These are phyloP conservation scores for Silurus asotus DNA, from an alignment of 2,113 vertebrate genomes.

Conservation along the genomic window DNA sequence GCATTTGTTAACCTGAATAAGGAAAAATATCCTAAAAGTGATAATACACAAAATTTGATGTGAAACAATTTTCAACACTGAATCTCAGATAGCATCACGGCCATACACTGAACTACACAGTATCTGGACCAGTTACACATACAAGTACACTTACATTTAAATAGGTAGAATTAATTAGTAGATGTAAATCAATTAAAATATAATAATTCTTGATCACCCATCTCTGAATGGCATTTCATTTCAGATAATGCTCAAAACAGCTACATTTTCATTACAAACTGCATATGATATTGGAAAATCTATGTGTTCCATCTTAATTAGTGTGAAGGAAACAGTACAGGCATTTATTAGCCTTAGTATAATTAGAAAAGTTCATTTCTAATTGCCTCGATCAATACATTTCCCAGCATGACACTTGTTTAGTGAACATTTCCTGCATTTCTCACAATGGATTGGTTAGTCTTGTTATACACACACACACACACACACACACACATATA, in stretches of 20 bases:
- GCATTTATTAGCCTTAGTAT: not conserved
- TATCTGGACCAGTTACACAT: not conserved
- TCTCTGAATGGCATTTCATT: not conserved
- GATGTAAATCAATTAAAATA: not conserved
- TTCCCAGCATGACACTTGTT: too few species aligned
- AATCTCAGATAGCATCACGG: not conserved
- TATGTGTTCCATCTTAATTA: not conserved
- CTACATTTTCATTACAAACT: not conserved
- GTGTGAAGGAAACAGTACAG: not conserved
- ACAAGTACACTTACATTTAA: not conserved
- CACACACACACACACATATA: not conserved
- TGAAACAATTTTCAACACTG: not conserved
- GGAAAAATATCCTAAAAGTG: not conserved
- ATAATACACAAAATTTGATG: not conserved
- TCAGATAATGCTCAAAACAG: too few species aligned
- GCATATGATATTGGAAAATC: not conserved
- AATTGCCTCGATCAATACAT: not conserved
- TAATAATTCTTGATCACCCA: not conserved
- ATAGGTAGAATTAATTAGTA: not conserved
- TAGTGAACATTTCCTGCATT: not conserved
- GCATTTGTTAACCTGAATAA: not conserved
- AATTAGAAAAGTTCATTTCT: conserved; percentile 3
- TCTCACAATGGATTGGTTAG: not conserved
- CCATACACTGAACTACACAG: not conserved
- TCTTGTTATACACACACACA: conserved; percentile 4